Percentiles rank a stretch among this genome's conserved stretches.
Evolutionary conservation across 2,113 vertebrate species (phyloP).

Genomic region (Cairina moschata): DNA sequence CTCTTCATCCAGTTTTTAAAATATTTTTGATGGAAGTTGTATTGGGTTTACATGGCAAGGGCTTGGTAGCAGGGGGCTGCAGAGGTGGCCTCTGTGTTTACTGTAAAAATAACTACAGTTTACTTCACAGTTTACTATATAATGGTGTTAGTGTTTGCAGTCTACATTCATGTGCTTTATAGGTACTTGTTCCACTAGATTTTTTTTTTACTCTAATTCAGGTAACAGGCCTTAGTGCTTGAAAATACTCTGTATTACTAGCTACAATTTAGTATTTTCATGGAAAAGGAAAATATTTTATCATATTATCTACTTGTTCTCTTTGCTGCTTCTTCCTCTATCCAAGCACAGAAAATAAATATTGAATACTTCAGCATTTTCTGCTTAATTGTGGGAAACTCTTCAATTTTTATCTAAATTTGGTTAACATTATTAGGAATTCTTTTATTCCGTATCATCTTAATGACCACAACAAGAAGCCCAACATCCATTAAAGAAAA

Average conservation of each 20-base stretch:
- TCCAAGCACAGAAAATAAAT: not conserved
- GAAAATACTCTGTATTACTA: not conserved
- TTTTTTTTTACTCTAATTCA: not conserved
- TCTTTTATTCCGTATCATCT: not conserved
- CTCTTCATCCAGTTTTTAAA: not conserved
- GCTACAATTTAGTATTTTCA: not conserved
- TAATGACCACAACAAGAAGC: not conserved
- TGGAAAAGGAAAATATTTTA: not conserved
- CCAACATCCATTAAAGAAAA: not conserved
- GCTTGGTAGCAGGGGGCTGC: not conserved
- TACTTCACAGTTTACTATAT: not conserved
- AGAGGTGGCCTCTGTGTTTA: not conserved
- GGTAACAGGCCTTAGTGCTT: not conserved
- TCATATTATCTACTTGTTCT: not conserved
- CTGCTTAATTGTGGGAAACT: not conserved
- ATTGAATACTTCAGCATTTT: not conserved
- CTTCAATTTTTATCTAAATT: not conserved
- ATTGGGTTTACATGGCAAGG: not conserved
- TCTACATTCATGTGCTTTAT: not conserved
- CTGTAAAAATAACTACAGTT: not conserved
- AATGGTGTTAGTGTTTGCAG: not conserved
- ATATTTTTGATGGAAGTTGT: not conserved
- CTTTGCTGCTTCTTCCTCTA: not conserved
- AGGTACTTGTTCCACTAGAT: not conserved
- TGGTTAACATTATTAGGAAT: not conserved